Evolutionary conservation across 2,113 vertebrate species (phyloP), one percentile per base, ranked within the genome.

Genomic region (Cnemophilus loriae): DNA sequence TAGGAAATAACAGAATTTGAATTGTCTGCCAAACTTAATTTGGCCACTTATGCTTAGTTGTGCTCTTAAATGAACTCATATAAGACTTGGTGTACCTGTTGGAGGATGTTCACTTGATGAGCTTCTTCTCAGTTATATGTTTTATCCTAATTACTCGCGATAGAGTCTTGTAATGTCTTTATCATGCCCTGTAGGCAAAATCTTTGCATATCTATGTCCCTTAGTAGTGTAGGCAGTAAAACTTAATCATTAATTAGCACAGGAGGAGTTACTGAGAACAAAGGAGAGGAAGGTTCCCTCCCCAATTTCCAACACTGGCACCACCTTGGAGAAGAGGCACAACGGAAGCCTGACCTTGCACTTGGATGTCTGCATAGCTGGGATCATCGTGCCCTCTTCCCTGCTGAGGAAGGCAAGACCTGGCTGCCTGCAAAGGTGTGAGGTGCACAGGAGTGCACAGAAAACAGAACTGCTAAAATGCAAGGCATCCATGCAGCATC

Each of bases 341-440:
- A 35, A n/a, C 0, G 0, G 81, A 86, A 91, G 35, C 30, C 24
- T 60, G 74, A 41, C 89, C 53, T 56, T 70, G 56, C 8, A 3
- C 17, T 28, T 41, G 53, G 52, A 76, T 49, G 24, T 49, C 52
- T 44, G 21, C 0, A 0, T 30, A 47, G 22, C 37, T 3, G 9
- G 23, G 22, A 37, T 26, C 78, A 13, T 9, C 0, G 0, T 35
- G 13, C 6, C 35, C 35, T 55, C 8, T 55, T 50, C 24, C 39
- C 41, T 41, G 7, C 0, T 28, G 44, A 32, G 32, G 28, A 73
- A 49, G 32, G 18, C 68, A 89, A 0, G 5, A 33, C 21, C 37
- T 0, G 3, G 23, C 57, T 90, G 67, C 33, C 50, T 59, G n/a
- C 0, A 3, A 32, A 77, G 41, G 32, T 55, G 59, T 2, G 5